Percentiles rank a stretch among this genome's conserved stretches.
Evolutionary conservation across 2,888 invertebrate species (phyloP).

Genomic region (Phengaris arion): DNA sequence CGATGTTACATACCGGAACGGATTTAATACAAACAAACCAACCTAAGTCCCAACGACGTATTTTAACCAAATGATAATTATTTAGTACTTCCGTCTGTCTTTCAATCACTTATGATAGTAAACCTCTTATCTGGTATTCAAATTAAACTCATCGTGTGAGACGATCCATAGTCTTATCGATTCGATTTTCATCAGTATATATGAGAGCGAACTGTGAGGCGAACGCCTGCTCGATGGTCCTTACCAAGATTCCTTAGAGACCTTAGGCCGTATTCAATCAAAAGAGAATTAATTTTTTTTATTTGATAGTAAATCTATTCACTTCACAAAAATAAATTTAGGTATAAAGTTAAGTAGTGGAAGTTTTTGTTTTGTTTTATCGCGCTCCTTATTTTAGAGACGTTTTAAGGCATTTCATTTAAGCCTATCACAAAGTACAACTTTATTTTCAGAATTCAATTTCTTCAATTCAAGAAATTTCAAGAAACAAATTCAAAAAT

Average conservation of each 20-base stretch:
- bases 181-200: neutral
- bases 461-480: too few relatives aligned
- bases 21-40: neutral
- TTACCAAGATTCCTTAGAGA: neutral
- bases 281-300: neutral
- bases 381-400: too few relatives aligned
- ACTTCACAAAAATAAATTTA: too few relatives aligned
- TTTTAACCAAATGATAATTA: neutral
- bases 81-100: neutral
- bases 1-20: neutral
- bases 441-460: too few relatives aligned
- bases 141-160: conserved; percentile 1
- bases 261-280: neutral
- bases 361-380: too few relatives aligned
- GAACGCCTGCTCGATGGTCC: conserved; percentile 10
- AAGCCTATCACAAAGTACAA: too few relatives aligned
- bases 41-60: neutral
- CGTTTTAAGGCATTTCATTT: too few relatives aligned
- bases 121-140: conserved; percentile 13
- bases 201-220: conserved; percentile 2
- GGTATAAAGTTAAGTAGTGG: too few relatives aligned
- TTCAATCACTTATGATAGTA: conserved; percentile 4
- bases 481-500: too few relatives aligned
- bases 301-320: too few relatives aligned
- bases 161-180: conserved; percentile 11